Base-by-base conservation (phyloP, 2,113 vertebrate genomes). In the Micromys minutus region DNA sequence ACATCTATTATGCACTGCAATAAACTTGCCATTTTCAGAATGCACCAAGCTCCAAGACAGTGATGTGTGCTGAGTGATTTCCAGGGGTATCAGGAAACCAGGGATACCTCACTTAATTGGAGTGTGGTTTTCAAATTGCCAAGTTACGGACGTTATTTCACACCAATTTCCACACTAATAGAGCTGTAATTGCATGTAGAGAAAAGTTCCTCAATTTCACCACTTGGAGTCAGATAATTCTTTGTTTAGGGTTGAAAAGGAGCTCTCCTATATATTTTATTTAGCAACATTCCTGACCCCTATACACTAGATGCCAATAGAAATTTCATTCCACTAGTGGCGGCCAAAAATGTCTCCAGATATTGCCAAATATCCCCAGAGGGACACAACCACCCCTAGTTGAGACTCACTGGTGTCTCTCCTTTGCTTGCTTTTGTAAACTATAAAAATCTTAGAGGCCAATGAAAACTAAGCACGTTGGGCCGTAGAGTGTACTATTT, bases 71-170 rank as follows among this genome's bases (percentile, higher is more conserved):
- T 76, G 83, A 75, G 83, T 80, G 81, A 93, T 94, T 94, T 91
- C 89, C 77, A 61, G 47, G 85, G 89, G 61, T 85, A 90, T n/a
- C 65, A 39, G 67, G 77, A 76, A 94, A 72, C 63, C 29, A 93
- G 84, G 89, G 67, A 84, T 65, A 94, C 79, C 95, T 75, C 91
- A 94, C 96, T 96, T 94, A 96, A 96, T 91, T 92, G 80, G 15
- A 39, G 57, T 95, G 90, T 4, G 47, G 52, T 52, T 97, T 97
- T 93, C 65, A 84, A 98, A 95, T 97, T 97, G 65, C 63, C 80
- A 91, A 97, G 94, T 95, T 97, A 94, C 31, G 34, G 95, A 95
- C 69, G 75, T 57, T 86, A 97, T 98, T 98, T 97, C 95, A 88
- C 63, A 71, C 79, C 90, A 83, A 15, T 95, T 94, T 97, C 95